Evolutionary conservation across 2,888 invertebrate species (phyloP).

Genomic region (Lochmaea capreae): DNA sequence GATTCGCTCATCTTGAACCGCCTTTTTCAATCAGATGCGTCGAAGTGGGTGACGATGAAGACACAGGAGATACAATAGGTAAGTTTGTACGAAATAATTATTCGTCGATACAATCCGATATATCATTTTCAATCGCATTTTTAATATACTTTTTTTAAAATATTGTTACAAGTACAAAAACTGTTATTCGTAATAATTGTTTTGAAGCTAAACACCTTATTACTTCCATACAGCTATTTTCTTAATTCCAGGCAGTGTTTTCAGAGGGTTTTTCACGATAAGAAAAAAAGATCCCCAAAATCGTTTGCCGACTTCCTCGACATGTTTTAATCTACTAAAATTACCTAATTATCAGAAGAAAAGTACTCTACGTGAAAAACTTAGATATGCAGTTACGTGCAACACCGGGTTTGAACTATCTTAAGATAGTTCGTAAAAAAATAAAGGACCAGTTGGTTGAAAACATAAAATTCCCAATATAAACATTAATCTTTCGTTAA

Average conservation of each 20-base stretch:
- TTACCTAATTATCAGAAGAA: conserved; percentile 98
- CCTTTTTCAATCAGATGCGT: conserved; percentile 99
- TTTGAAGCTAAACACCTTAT: too few species aligned
- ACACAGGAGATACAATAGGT: conserved; percentile 89
- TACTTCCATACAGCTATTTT: not conserved
- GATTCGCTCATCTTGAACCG: conserved; percentile 96
- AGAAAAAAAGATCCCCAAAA: conserved; percentile 94
- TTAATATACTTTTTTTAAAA: too few species aligned
- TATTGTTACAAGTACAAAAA: too few species aligned
- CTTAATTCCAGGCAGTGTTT: conserved; percentile 82
- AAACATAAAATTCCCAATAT: not conserved
- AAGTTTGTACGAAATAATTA: conserved; percentile 48
- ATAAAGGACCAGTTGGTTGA: not conserved
- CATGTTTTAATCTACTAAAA: conserved; percentile 98
- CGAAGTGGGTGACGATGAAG: conserved; percentile 98
- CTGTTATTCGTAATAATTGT: too few species aligned
- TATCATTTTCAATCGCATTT: too few species aligned
- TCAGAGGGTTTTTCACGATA: conserved; percentile 97
- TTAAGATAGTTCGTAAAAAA: conserved; percentile 65
- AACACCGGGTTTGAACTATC: conserved; percentile 99
- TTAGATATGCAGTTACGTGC: conserved; percentile 96
- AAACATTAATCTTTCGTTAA: not conserved
- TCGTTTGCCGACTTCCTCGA: conserved; percentile 97
- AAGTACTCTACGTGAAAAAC: conserved; percentile 92
- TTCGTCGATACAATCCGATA: not conserved